phyloP scores from a whole-genome alignment of 30 jellyfish, hydroid and myxozoan species.

The Phacellophora camtschatica region DNA sequence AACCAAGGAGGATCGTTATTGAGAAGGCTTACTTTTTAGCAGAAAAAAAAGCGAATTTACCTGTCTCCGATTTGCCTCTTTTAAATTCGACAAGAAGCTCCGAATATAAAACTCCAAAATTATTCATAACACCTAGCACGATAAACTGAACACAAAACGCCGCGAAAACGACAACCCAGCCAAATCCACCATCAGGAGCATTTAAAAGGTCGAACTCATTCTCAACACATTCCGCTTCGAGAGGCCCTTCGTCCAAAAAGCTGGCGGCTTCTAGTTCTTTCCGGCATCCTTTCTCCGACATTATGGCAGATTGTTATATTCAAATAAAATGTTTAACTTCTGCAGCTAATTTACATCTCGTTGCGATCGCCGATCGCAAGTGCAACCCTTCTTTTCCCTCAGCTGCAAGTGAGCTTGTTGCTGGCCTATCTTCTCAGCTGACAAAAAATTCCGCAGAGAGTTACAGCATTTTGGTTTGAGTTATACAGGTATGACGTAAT shows the following conservation, averaged over 20 bases:
- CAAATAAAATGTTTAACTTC: neutral
- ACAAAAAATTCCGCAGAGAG: no score
- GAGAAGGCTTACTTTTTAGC: neutral
- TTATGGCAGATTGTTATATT: neutral
- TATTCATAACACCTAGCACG: slow-evolving; percentile 96
- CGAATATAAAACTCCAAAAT: slow-evolving; percentile 85
- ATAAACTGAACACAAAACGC: slow-evolving; percentile 94
- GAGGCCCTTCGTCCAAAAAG: slow-evolving; percentile 56
- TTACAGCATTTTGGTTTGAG: no score
- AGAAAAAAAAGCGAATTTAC: slow-evolving; percentile 40
- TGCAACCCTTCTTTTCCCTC: no score
- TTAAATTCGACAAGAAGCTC: slow-evolving; percentile 87
- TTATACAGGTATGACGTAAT: no score
- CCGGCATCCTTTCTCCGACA: slow-evolving; percentile 23
- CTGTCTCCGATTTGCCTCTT: slow-evolving; percentile 76
- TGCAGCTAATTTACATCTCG: neutral
- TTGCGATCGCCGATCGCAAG: no score
- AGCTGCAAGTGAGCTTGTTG: no score
- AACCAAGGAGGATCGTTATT: no score
- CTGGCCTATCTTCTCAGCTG: no score
- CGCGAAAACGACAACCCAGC: slow-evolving; percentile 91
- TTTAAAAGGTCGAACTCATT: slow-evolving; percentile 46
- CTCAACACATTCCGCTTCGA: slow-evolving; percentile 75
- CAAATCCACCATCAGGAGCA: slow-evolving; percentile 98
- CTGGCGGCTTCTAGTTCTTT: slow-evolving; percentile 64